Percentiles rank a stretch among this genome's conserved stretches.
These are phyloP conservation scores for Antedon bifida DNA, from an alignment of 35 echinoderm and acorn worm species.

Conservation along the genomic window DNA sequence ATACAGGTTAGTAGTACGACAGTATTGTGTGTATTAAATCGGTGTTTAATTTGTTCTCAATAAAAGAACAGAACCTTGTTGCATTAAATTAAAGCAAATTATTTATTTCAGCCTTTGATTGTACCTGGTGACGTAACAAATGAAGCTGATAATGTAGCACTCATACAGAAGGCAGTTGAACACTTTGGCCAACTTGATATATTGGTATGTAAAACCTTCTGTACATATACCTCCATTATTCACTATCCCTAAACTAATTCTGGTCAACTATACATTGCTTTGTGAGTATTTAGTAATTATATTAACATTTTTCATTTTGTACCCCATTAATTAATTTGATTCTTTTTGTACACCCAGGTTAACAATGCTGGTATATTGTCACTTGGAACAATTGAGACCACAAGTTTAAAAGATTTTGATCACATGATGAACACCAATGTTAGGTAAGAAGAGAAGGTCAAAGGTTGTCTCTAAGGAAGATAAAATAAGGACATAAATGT, in stretches of 20 bases:
- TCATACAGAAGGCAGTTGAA: slow-evolving; percentile 51
- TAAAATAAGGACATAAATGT: no score
- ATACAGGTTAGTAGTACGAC: background rate
- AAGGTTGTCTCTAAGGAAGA: no score
- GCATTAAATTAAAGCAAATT: background rate
- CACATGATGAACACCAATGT: slow-evolving; percentile 74
- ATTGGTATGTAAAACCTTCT: no score
- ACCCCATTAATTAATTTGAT: no score
- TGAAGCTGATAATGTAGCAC: slow-evolving; percentile 18
- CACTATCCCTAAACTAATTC: no score
- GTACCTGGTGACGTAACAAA: slow-evolving; percentile 51
- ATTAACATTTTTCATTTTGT: no score
- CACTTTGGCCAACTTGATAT: slow-evolving; percentile 81
- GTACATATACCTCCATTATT: no score
- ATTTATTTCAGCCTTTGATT: slow-evolving; percentile 29
- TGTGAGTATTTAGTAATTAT: no score
- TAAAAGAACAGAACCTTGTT: background rate
- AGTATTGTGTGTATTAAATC: background rate
- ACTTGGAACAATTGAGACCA: slow-evolving; percentile 63
- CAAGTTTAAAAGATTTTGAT: slow-evolving; percentile 53
- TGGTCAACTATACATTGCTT: no score
- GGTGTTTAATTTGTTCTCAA: background rate
- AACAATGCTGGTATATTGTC: slow-evolving; percentile 86
- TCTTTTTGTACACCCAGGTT: slow-evolving; percentile 27
- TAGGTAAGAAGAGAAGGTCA: no score